phyloP scores from a whole-genome alignment of 2,797 vertebrate species.

The Danio choprae region DNA sequence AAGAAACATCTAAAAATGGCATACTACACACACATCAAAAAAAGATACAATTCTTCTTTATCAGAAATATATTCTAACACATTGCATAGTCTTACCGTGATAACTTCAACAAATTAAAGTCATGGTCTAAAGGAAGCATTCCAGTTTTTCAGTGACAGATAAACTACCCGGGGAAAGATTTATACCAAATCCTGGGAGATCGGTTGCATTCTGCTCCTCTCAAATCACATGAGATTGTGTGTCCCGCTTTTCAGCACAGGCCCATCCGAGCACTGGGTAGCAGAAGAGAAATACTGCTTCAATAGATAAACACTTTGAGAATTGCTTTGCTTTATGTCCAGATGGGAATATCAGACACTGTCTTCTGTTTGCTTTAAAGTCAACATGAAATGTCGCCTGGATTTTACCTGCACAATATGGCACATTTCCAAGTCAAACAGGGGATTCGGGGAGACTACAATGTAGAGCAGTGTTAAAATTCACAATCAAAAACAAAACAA shows the following conservation, averaged over 20 bases:
- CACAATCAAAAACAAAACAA: no score
- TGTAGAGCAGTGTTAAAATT: not conserved
- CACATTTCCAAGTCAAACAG: not conserved
- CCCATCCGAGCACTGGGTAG: not conserved
- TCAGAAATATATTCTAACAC: conserved; percentile 19
- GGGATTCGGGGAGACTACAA: not conserved
- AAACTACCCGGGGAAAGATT: conserved; percentile 43
- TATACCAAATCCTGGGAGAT: conserved; percentile 13
- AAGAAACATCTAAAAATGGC: not conserved
- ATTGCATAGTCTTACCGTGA: conserved; percentile 19
- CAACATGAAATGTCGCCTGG: not conserved
- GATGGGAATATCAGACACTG: conserved; percentile 9
- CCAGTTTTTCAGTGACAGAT: conserved; percentile 37
- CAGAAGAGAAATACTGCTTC: conserved; percentile 4
- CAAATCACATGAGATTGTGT: conserved; percentile 43
- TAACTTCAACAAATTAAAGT: conserved; percentile 37
- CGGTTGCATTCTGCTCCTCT: conserved; percentile 36
- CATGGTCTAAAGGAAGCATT: conserved; percentile 40
- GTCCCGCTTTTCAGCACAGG: conserved; percentile 14
- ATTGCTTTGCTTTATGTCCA: conserved; percentile 10
- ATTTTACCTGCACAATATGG: not conserved
- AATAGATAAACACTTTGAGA: conserved; percentile 22
- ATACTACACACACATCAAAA: conserved; percentile 1
- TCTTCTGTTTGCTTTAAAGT: conserved; percentile 3
- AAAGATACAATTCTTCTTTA: conserved; percentile 23